Percentiles rank a stretch among this genome's conserved stretches.
phyloP scores from a whole-genome alignment of 2,888 invertebrate species.

The Ophion slaviceki region DNA sequence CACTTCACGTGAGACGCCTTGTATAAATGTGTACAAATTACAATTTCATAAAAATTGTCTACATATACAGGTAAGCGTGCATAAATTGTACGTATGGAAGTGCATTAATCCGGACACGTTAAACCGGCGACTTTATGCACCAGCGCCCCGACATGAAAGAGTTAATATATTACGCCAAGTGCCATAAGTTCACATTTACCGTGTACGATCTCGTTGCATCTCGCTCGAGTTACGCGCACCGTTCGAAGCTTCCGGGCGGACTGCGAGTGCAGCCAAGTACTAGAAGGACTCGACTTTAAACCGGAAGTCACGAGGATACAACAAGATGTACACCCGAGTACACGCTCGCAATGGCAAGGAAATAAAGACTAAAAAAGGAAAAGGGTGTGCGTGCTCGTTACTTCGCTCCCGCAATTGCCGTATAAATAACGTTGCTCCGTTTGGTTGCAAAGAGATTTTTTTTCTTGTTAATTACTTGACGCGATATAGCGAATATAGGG shows the following conservation, averaged over 20 bases:
- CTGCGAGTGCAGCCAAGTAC: constrained; percentile 6
- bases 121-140: constrained; percentile 54
- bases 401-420: background rate
- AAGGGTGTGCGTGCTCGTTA: constrained; percentile 2
- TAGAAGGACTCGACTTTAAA: constrained; percentile 47
- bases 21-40: too few species aligned
- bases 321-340: background rate
- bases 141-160: constrained; percentile 40
- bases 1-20: too few species aligned
- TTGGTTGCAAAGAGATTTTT: background rate
- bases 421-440: background rate
- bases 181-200: constrained; percentile 49
- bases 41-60: background rate
- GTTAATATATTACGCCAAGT: constrained; percentile 46
- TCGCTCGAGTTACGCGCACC: constrained; percentile 44
- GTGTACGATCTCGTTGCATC: constrained; percentile 34
- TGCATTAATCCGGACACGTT: constrained; percentile 52
- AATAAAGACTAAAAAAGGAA: constrained; percentile 9
- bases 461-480: background rate
- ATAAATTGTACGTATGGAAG: constrained; percentile 26
- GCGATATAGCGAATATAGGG: too few species aligned
- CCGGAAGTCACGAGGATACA: constrained; percentile 43
- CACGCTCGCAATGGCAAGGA: background rate
- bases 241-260: constrained; percentile 48
- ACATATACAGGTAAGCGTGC: background rate